These are phyloP conservation scores for Oenanthe melanoleuca DNA, from an alignment of 2,113 vertebrate species.

Conservation along the genomic window DNA sequence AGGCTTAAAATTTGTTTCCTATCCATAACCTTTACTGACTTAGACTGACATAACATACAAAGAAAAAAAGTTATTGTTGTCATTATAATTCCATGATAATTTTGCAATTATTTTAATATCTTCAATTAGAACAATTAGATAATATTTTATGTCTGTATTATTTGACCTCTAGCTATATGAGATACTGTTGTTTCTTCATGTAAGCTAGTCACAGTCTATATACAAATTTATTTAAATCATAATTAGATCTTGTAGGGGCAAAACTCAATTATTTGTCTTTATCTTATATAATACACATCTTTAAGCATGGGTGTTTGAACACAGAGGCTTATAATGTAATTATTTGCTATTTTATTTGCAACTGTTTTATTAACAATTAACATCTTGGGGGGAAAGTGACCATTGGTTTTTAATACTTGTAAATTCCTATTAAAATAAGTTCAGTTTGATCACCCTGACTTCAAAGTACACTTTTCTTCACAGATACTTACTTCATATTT, in stretches of 20 bases:
- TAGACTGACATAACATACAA: not conserved
- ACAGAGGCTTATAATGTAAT: not conserved
- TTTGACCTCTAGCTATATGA: not conserved
- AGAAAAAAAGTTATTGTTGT: not conserved
- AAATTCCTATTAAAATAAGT: not conserved
- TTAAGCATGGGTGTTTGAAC: not conserved
- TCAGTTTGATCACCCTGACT: not conserved
- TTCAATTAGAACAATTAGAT: not conserved
- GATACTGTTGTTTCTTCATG: fast-evolving
- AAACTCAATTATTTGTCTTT: not conserved
- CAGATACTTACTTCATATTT: not conserved
- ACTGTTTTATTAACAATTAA: not conserved
- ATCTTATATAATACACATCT: not conserved
- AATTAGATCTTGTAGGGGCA: not conserved
- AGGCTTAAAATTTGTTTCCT: not conserved
- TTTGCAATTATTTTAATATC: not conserved
- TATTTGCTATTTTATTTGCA: not conserved
- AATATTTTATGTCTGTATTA: not conserved
- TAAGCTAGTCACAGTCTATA: not conserved
- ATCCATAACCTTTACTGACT: not conserved
- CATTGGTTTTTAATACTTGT: not conserved
- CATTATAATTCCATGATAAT: not conserved
- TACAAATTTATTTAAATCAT: not conserved
- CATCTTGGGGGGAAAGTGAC: fast-evolving
- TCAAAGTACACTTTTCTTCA: not conserved